Evolutionary conservation across 2,113 vertebrate genomes (phyloP).

Genomic region (Capreolus pygargus): DNA sequence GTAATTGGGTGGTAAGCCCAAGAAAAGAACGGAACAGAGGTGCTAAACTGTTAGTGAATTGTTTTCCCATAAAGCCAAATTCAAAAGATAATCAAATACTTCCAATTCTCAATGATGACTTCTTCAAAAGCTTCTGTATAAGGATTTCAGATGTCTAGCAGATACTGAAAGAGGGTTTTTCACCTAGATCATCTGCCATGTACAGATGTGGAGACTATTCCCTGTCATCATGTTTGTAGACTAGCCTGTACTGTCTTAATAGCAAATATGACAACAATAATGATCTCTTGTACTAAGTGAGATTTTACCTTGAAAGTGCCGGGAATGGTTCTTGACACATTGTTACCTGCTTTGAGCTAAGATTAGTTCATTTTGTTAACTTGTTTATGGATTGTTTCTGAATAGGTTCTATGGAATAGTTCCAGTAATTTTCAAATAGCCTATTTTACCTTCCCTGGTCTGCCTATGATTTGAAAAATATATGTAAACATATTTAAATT

Average conservation of each 20-base stretch:
- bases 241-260: not conserved
- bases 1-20: not conserved
- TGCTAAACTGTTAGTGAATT: slow-evolving; percentile 10
- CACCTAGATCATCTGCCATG: not conserved
- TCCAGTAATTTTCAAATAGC: slow-evolving; percentile 11
- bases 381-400: not conserved
- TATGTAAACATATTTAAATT: not conserved
- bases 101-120: not conserved
- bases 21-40: slow-evolving; percentile 1
- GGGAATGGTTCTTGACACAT: not conserved
- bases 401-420: not conserved
- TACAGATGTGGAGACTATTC: not conserved
- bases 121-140: slow-evolving; percentile 14
- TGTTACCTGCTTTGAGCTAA: not conserved
- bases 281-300: not conserved
- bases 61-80: slow-evolving; percentile 9
- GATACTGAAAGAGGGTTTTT: not conserved
- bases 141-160: not conserved
- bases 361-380: not conserved
- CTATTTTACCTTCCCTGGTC: not conserved
- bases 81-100: not conserved
- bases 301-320: not conserved
- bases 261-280: not conserved
- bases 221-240: not conserved
- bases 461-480: not conserved